These are phyloP conservation scores for Oreamnos americanus DNA, from an alignment of 2,113 vertebrate genomes.

Conservation along the genomic window DNA sequence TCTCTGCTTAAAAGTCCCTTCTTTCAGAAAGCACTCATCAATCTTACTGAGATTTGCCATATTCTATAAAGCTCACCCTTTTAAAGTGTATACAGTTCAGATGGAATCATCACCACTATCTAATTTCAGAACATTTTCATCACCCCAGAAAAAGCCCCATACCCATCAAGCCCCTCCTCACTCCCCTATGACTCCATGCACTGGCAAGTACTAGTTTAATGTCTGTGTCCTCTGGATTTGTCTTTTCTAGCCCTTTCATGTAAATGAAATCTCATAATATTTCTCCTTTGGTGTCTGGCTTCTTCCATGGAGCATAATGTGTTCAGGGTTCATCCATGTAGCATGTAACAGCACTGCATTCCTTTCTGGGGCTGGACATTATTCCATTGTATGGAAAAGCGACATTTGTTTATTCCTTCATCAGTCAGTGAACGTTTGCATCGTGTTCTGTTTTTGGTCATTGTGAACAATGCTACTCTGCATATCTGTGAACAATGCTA, in stretches of 20 bases:
- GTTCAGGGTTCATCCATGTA: not conserved
- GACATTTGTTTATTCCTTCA: not conserved
- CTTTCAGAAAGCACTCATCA: not conserved
- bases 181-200: not conserved
- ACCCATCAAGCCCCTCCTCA: rapidly evolving
- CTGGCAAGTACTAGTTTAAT: not conserved
- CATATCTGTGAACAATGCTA: not conserved
- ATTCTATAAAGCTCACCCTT: not conserved
- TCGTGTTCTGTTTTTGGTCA: not conserved
- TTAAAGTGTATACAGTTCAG: not conserved
- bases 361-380: not conserved
- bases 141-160: not conserved
- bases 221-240: not conserved
- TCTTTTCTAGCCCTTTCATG: not conserved
- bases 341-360: not conserved
- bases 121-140: not conserved
- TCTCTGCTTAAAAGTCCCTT: not conserved
- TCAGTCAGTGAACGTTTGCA: not conserved
- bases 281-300: not conserved
- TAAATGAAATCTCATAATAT: not conserved
- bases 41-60: not conserved
- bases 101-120: not conserved
- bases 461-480: not conserved
- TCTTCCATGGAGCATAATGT: not conserved
- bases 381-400: not conserved